These are phyloP conservation scores for Scolopax bukidnonensis DNA, from an alignment of 2,797 vertebrate genomes.

Conservation along the genomic window DNA sequence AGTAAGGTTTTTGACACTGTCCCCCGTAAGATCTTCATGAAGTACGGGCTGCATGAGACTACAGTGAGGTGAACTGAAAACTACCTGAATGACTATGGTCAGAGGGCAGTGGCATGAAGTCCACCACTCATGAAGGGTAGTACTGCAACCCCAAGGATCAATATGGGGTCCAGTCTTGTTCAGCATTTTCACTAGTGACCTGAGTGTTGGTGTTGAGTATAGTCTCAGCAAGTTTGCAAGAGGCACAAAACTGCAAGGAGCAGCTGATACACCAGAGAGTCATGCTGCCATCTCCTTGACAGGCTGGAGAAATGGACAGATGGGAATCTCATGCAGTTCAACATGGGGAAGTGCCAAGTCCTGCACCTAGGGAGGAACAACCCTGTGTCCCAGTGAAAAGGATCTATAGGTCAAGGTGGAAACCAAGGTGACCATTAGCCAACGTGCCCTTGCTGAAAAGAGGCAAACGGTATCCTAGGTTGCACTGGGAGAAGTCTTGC, in stretches of 20 bases:
- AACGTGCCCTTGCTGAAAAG: neutral
- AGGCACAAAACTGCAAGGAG: neutral
- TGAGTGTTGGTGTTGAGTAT: neutral
- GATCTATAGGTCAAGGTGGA: neutral
- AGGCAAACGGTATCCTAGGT: neutral
- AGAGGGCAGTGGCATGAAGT: neutral
- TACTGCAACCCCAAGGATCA: neutral
- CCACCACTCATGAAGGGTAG: neutral
- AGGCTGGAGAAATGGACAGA: neutral
- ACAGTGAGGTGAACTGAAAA: neutral
- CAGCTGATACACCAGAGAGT: neutral
- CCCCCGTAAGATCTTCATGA: rapidly evolving
- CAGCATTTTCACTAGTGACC: neutral
- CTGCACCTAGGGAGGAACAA: neutral
- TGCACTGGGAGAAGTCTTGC: neutral
- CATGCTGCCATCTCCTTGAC: neutral
- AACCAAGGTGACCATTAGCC: neutral
- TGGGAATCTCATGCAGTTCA: neutral
- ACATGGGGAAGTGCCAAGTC: neutral
- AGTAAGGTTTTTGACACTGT: neutral
- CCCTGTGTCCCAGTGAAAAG: neutral
- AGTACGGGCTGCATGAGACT: neutral
- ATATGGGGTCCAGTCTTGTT: neutral
- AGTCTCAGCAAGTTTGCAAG: neutral
- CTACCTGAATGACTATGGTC: neutral